Evolutionary conservation across 2,113 vertebrate species (phyloP), one percentile per base, ranked within the genome.

Genomic region (Dromaius novaehollandiae): DNA sequence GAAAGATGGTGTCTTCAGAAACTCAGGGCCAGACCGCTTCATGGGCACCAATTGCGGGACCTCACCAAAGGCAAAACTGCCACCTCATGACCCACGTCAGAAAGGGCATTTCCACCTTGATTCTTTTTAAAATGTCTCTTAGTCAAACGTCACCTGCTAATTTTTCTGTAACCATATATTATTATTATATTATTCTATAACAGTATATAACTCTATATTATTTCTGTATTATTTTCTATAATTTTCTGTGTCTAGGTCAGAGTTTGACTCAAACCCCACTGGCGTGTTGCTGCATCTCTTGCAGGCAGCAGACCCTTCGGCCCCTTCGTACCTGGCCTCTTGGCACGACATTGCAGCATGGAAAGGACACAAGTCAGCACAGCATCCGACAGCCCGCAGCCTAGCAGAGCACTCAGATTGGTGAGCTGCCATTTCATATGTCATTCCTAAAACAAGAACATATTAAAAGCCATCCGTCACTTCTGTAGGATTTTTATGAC

Each of bases 381-480:
- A 82, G 32, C 50, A 38, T 60, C 7, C 46, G 34, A n/a, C 38
- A 78, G 56, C 53, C 77, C 50, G 46, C 26, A 7, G 15, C 75
- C 63, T 63, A 74, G 10, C 7, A 82, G 25, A 84, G 44, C 42
- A n/a, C 68, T 76, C 69, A 53, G 83, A 68, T 71, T 76, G 76
- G 66, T 76, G 94, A 78, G 60, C 50, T 40, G 84, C 78, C 56
- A 46, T 17, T 38, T 44, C 55, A 82, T 38, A 53, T 82, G 44
- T 81, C 80, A 63, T 53, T 84, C 82, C 87, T 26, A 42, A 36
- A 95, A 74, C 30, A 66, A 70, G 80, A 90, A 26, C 68, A 13
- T 76, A 91, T 95, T 95, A 94, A 95, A 97, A 96, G 69, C 61
- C 71, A 95, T 95, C 91, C 95, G 94, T 96, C 95, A 95, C 93